Base-by-base conservation (phyloP, 2,797 vertebrate species). In the Cercopithecus hamlyni region DNA sequence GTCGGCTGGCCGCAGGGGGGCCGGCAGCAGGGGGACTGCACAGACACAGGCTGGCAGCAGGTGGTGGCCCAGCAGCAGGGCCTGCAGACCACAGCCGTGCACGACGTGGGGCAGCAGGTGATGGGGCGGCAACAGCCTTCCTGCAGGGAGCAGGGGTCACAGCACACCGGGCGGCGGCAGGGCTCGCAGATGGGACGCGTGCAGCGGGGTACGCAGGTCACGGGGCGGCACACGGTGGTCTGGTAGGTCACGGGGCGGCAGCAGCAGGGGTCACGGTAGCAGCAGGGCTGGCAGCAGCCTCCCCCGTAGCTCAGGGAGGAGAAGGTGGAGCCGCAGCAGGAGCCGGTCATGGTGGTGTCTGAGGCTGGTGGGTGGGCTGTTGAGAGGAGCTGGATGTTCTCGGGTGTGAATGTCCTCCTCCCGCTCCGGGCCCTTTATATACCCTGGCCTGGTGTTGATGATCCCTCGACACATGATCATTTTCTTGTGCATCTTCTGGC, bases 161-260 rank as follows among this genome's bases (percentile, higher is more conserved):
- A 96, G 90, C 96, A 94, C 41, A 90, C 19, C 5, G 95, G 93
- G 79, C 80, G 80, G 91, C 88, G 57, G 90, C 96, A 84, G 90
- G 97, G 93, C 84, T 97, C 79, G 0, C 96, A 97, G 97, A 97
- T 96, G 94, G 97, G 82, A 61, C 97, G 96, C 1, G 93, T 97
- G 83, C 19, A 97, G 92, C 57, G 96, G 82, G 96, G n/a, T 93
- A 96, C 91, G 0, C 67, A 96, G 93, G 64, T 96, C 58, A 96
- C 88, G 4, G 93, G 83, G 79, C 96, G 79, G 93, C 93, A 92
- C 93, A 94, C 79, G 4, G 93, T 92, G 86, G 93, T 92, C 86
- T 95, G 96, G 83, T 48, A 95, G 55, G 15, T n/a, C 75, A 93
- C 39, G 41, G 95, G 58, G 64, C 82, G 88, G 77, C 93, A 88